phyloP scores from a whole-genome alignment of 2,113 vertebrate species.

The Zosterops hypoxanthus region DNA sequence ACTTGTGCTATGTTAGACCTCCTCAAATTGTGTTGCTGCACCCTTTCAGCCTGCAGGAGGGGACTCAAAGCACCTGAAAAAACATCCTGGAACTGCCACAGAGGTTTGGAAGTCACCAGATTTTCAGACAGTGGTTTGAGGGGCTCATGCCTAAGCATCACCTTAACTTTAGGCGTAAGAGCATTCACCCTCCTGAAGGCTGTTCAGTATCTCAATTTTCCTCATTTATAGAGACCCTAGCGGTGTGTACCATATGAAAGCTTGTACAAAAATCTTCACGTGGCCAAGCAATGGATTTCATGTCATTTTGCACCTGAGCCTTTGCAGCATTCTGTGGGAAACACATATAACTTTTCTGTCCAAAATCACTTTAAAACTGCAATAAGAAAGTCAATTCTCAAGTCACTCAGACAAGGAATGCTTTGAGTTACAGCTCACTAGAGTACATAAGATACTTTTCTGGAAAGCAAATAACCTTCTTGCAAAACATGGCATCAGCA shows the following conservation, averaged over 20 bases:
- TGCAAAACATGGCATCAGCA: not conserved
- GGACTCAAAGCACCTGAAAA: not conserved
- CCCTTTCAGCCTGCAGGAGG: not conserved
- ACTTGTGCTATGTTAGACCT: not conserved
- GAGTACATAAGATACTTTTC: not conserved
- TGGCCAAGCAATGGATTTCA: not conserved
- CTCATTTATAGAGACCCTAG: not conserved
- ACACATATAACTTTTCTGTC: not conserved
- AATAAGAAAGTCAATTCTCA: not conserved
- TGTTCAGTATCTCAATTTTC: not conserved
- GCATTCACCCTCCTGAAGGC: not conserved
- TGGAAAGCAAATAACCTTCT: not conserved
- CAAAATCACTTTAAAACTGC: not conserved
- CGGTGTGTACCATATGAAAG: not conserved
- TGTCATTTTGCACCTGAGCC: not conserved
- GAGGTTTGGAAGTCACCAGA: not conserved
- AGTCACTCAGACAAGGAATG: not conserved
- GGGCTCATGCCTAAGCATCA: not conserved
- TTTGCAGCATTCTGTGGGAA: not conserved
- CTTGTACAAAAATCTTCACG: not conserved
- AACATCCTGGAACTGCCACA: not conserved
- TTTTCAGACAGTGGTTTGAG: not conserved
- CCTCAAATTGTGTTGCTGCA: accelerated
- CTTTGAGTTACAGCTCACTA: not conserved
- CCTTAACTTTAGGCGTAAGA: not conserved